These are phyloP conservation scores for Frieseomelitta varia DNA, from an alignment of 1,140 invertebrate genomes.

Conservation along the genomic window DNA sequence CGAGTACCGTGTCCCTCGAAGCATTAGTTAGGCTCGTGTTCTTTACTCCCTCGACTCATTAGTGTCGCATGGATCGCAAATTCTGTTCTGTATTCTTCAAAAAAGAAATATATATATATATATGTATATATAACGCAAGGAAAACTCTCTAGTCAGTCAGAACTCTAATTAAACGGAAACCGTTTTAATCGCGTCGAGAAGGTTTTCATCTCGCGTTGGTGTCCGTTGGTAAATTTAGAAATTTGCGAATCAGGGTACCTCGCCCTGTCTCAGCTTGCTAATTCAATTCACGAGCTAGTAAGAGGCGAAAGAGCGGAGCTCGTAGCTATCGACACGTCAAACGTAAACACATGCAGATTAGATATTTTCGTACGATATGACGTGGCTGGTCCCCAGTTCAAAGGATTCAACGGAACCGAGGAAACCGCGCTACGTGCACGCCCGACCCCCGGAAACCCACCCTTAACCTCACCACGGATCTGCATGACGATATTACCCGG, in stretches of 20 bases:
- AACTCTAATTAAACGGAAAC: background rate
- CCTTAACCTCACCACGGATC: slow-evolving; percentile 59
- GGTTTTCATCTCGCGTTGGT: background rate
- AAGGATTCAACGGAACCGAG: slow-evolving; percentile 66
- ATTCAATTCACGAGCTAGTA: slow-evolving; percentile 48
- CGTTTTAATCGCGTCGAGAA: background rate
- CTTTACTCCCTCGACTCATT: background rate
- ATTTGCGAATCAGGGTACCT: background rate
- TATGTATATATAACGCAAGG: background rate
- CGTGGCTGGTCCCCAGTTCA: slow-evolving; percentile 56
- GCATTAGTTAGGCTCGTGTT: background rate
- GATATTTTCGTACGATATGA: slow-evolving; percentile 74
- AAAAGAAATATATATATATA: too few species aligned
- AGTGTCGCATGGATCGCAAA: background rate
- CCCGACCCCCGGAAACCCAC: slow-evolving; percentile 28
- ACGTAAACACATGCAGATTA: slow-evolving; percentile 79
- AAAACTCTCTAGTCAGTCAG: background rate
- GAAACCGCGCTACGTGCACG: slow-evolving; percentile 24
- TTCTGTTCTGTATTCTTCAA: too few species aligned
- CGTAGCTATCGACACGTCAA: slow-evolving; percentile 70
- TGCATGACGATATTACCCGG: slow-evolving; percentile 73
- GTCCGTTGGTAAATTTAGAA: background rate
- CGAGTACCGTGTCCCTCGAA: background rate
- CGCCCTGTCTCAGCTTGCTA: slow-evolving; percentile 8
- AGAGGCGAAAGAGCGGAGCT: slow-evolving; percentile 53